Evolutionary conservation across 2,888 invertebrate species (phyloP), one percentile per base, ranked within the genome.

Genomic region (Argyra leucocephala): DNA sequence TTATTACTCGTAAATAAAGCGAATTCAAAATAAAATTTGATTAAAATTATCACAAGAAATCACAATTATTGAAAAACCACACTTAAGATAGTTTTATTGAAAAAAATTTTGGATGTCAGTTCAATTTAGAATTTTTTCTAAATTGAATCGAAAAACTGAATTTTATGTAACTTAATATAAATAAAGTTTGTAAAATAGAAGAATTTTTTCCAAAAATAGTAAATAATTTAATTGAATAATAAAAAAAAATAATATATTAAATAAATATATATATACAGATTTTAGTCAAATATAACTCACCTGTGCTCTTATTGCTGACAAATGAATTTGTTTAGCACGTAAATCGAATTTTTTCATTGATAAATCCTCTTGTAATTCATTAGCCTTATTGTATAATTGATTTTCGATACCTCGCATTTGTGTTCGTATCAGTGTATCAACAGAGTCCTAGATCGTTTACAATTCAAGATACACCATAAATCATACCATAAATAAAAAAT

Each of bases 281-380:
- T n/a, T 21, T 18, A 24, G 18, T 22, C 22, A 62, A n/a, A 57
- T 57, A 59, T 57, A 37, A 81, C 83, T 83, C 84, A 96, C 96
- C 89, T 96, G 96, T 66, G 94, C 89, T 82, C 88, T 86, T 65
- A 96, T 88, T 66, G 95, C 92, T 64, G 93, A 89, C 69, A 95
- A 84, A 80, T 95, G 95, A 69, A 96, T 84, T 78, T 93, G 93
- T 62, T 94, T 92, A 64, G 94, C 90, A 71, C 93, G 86, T 72
- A 95, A 86, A 82, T 96, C 96, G 80, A 95, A 96, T 75, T 91
- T 87, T 81, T 96, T 96, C 82, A 92, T 84, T 70, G 95, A 93
- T 77, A 96, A 90, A 74, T 96, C 96, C 80, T 96, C 96, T 82
- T 96, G 91, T 64, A 96, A 84, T 81, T 96, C 96, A 79, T 95